Conservation (phyloP, 2,888 invertebrate genomes). For the Eupithecia inturbata region DNA sequence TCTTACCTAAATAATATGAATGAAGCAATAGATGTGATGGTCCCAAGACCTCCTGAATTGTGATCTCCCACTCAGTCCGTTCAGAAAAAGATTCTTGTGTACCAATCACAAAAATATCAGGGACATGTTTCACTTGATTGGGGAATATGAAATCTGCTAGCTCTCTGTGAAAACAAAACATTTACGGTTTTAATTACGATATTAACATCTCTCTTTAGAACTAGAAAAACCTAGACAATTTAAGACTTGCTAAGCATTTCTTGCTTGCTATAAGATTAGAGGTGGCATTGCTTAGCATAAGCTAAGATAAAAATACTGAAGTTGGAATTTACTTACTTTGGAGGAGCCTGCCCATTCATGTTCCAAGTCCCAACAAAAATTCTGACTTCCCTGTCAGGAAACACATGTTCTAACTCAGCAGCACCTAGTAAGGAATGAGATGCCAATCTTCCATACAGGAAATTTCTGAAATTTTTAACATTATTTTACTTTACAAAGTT, state of each 20-base stretch:
- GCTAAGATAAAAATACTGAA: neutral
- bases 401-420: constrained; percentile 92
- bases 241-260: neutral
- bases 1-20: constrained; percentile 90
- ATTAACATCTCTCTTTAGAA: neutral
- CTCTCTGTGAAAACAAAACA: constrained; percentile 81
- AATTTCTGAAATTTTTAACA: constrained; percentile 84
- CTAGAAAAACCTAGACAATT: neutral
- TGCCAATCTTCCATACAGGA: constrained; percentile 90
- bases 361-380: constrained; percentile 98
- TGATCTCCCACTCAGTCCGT: constrained; percentile 94
- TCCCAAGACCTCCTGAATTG: constrained; percentile 95
- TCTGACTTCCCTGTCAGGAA: constrained; percentile 93
- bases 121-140: constrained; percentile 91
- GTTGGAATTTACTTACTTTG: constrained; percentile 84
- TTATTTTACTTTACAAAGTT: neutral
- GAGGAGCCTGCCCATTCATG: constrained; percentile 95
- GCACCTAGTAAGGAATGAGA: constrained; percentile 92
- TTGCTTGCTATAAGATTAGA: neutral
- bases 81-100: constrained; percentile 97
- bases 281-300: neutral
- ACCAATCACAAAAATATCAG: constrained; percentile 96
- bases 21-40: constrained; percentile 96
- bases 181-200: neutral
- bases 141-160: constrained; percentile 96